Evolutionary conservation across 2,888 invertebrate genomes (phyloP).

Genomic region (Argyresthia albistria): DNA sequence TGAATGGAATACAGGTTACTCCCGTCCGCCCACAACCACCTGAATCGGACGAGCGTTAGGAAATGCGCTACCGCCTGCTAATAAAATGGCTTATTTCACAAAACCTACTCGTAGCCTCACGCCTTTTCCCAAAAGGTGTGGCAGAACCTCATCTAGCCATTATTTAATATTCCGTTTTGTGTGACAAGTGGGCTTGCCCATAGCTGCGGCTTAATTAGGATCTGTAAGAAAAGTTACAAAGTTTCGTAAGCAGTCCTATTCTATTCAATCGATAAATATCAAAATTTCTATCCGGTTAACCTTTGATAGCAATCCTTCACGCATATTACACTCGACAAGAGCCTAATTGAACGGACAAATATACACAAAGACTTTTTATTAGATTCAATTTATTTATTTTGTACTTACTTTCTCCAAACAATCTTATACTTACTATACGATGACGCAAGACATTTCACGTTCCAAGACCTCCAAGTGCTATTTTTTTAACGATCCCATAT

Average conservation of each 20-base stretch:
- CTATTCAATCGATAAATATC: no score
- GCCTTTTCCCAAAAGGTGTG: no score
- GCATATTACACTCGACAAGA: neutral
- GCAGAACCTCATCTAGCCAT: no score
- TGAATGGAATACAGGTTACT: neutral
- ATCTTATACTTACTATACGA: slow-evolving; percentile 7
- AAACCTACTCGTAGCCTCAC: no score
- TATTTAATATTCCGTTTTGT: no score
- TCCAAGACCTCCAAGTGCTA: no score
- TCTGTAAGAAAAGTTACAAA: no score
- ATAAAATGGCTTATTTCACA: neutral
- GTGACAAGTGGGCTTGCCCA: no score
- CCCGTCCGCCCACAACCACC: neutral
- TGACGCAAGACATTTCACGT: neutral
- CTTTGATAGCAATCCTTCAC: neutral
- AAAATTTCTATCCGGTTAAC: no score
- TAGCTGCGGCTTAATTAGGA: no score
- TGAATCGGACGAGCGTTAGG: neutral
- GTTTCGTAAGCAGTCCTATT: no score
- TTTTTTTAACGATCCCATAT: neutral
- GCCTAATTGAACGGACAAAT: neutral
- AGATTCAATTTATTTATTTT: no score
- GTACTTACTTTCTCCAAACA: slow-evolving; percentile 20
- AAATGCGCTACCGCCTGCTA: neutral
- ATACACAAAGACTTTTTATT: neutral